Percentiles rank a stretch among this genome's conserved stretches.
These are phyloP conservation scores for Carettochelys insculpta DNA, from an alignment of 2,113 vertebrate species.

Conservation along the genomic window DNA sequence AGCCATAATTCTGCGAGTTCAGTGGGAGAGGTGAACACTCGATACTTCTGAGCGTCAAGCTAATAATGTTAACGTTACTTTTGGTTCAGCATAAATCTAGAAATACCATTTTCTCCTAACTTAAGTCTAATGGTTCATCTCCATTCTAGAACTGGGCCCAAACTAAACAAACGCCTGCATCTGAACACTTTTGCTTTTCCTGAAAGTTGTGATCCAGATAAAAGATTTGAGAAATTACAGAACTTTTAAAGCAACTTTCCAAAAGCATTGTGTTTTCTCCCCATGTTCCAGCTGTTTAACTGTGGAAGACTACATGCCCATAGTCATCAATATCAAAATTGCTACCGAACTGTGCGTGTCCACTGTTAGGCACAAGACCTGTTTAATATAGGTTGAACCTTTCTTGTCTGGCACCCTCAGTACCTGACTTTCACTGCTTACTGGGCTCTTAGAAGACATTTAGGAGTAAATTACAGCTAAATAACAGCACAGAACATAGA, in stretches of 20 bases:
- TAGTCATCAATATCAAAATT: neutral
- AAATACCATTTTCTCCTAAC: neutral
- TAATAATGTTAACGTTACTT: neutral
- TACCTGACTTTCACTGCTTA: no score
- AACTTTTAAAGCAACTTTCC: neutral
- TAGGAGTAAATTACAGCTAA: no score
- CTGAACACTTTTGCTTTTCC: slow-evolving; percentile 11
- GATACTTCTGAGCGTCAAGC: neutral
- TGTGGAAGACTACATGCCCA: neutral
- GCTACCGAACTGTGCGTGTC: neutral
- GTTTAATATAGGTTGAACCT: no score
- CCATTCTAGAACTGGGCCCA: slow-evolving; percentile 5
- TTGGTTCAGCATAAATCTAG: neutral
- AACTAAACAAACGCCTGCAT: neutral
- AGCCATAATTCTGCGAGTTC: neutral
- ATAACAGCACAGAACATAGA: no score
- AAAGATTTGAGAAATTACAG: neutral
- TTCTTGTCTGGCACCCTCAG: no score
- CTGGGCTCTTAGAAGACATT: no score
- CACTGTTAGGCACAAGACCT: neutral
- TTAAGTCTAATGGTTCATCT: neutral
- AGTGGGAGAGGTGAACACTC: neutral
- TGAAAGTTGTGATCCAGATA: neutral
- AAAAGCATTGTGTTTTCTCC: neutral
- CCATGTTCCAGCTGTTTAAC: neutral